Base-by-base conservation (phyloP, 2,113 vertebrate species). In the Erythrolamprus reginae region DNA sequence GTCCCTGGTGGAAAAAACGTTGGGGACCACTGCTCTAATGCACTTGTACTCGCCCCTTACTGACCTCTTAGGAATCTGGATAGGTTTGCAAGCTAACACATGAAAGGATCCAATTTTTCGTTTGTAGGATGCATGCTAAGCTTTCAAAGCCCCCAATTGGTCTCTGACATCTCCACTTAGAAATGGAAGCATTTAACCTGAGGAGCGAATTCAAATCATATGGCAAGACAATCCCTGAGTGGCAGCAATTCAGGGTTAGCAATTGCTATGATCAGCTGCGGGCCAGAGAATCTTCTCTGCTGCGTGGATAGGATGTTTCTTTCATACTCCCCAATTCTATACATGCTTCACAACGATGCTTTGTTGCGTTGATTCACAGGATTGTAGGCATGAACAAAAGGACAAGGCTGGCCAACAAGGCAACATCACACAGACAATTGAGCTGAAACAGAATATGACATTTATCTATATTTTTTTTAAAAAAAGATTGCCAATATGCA, bases 391-490 rank as follows among this genome's bases (percentile, higher is more conserved):
- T 24, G 1, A 52, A 38, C 56, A 51, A 85, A 84, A 53, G 17
- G 38, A 26, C 33, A 42, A 45, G 51, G 56, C 48, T 38, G 84
- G 21, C 9, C 26, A 85, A 86, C 33, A 70, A 86, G 58, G 65
- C 50, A 86, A 90, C 55, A 33, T 85, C 28, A 65, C 52, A 33
- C 70, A 50, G 84, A 70, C 50, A 86, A 70, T 50, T 85, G 58
- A 47, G 21, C 77, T 70, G 84, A 90, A 86, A 45, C 47, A 65
- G 55, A 90, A 45, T 70, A 70, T 52, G 58, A 86, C 48, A 77
- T 70, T 90, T 23, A 86, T 90, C 19, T 86, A 15, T 58, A 52
- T 90, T n/a, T n/a, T n/a, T n/a, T n/a, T 90, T 45, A 86, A 50
- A 56, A 48, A 86, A 56, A 70, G 42, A 65, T 52, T 53, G 56